Evolutionary conservation across 1,140 invertebrate genomes (phyloP).

Genomic region (Coelopa frigida): DNA sequence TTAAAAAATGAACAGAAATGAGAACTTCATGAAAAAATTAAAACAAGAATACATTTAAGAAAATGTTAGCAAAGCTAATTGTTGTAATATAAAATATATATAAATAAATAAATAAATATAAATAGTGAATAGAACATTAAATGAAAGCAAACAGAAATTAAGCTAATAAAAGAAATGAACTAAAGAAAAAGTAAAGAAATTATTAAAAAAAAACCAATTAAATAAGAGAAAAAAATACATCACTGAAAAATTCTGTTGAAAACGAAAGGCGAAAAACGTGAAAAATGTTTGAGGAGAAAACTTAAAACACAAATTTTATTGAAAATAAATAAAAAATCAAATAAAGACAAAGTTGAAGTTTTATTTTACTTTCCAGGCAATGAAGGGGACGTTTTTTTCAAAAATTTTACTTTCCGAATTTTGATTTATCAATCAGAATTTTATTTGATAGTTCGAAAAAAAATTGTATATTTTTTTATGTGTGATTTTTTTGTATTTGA

Average conservation of each 20-base stretch:
- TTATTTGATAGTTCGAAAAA: neutral
- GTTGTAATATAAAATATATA: constrained; percentile 8
- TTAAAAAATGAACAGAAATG: neutral
- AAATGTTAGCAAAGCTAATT: constrained; percentile 13
- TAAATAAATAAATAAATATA: neutral
- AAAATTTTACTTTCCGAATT: neutral
- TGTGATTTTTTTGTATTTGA: neutral
- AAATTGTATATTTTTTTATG: too few species aligned
- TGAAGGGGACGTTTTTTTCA: neutral
- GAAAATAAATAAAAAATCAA: constrained; percentile 6
- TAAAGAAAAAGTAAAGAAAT: constrained; percentile 3
- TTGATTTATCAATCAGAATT: neutral
- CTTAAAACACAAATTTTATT: constrained; percentile 13
- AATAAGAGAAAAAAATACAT: constrained; percentile 8
- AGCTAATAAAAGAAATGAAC: neutral
- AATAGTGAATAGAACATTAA: neutral
- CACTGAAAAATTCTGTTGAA: neutral
- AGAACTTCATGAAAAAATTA: neutral
- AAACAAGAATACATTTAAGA: neutral
- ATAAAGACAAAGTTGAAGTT: neutral
- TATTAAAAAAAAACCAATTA: neutral
- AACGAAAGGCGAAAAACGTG: neutral
- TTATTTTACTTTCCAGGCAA: neutral
- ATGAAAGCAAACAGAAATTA: neutral
- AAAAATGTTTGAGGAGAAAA: too few species aligned